phyloP scores from a whole-genome alignment of 2,797 vertebrate species.

The Hydrophis major region DNA sequence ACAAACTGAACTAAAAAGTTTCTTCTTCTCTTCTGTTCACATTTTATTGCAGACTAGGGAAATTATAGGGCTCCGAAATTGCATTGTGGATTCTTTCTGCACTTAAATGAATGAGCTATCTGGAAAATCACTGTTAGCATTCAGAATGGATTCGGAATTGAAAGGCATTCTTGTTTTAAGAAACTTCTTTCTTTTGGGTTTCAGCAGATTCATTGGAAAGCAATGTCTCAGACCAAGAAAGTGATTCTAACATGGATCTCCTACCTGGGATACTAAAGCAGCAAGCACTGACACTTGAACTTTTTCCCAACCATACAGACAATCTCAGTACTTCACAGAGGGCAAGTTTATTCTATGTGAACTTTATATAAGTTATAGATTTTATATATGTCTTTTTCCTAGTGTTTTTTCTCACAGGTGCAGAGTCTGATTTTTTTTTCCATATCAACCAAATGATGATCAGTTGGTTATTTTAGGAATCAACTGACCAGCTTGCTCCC shows the following conservation, averaged over 20 bases:
- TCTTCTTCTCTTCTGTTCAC: background rate
- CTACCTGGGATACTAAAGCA: slow-evolving; percentile 85
- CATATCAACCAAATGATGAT: background rate
- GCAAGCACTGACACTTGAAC: slow-evolving; percentile 88
- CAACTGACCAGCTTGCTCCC: background rate
- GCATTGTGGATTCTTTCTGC: background rate
- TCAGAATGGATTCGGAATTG: background rate
- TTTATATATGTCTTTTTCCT: background rate
- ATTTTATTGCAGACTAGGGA: background rate
- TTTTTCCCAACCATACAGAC: slow-evolving; percentile 91
- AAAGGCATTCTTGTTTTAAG: slow-evolving; percentile 1
- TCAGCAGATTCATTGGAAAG: slow-evolving; percentile 85
- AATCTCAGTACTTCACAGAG: slow-evolving; percentile 83
- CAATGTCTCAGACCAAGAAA: slow-evolving; percentile 86
- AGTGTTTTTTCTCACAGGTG: background rate
- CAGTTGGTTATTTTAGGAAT: background rate
- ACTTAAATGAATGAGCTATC: background rate
- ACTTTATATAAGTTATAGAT: background rate
- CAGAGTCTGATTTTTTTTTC: accelerated
- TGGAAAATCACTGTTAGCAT: background rate
- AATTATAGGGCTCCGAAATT: background rate
- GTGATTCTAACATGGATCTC: slow-evolving; percentile 85
- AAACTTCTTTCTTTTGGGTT: slow-evolving; percentile 25
- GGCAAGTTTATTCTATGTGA: slow-evolving; percentile 63
- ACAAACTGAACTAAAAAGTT: background rate